Conservation (phyloP, 2,888 invertebrate species). For the Galeopsomyia nigrocyanea region DNA sequence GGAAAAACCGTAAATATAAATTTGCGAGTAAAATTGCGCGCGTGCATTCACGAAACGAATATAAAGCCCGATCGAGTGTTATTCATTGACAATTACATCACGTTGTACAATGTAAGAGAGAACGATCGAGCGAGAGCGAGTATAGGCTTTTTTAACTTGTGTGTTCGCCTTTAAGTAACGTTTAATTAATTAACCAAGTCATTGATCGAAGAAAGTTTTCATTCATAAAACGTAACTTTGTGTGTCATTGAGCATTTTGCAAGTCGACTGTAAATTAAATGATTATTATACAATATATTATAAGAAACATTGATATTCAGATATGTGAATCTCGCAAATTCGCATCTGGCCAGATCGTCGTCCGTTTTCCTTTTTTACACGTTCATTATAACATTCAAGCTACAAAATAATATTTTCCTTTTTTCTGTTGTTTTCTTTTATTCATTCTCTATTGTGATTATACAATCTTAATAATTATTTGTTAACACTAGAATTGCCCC, state of each 20-base stretch:
- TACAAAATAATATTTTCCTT: conserved; percentile 47
- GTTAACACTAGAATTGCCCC: conserved; percentile 48
- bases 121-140: conserved; percentile 42
- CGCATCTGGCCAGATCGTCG: conserved; percentile 40
- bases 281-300: conserved; percentile 13
- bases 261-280: conserved; percentile 17
- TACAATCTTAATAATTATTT: conserved; percentile 48
- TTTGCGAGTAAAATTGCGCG: conserved; percentile 37
- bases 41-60: conserved; percentile 37
- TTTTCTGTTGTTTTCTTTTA: conserved; percentile 32
- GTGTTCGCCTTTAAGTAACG: neutral
- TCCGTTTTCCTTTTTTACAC: conserved; percentile 31
- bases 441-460: conserved; percentile 45
- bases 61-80: conserved; percentile 39
- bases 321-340: conserved; percentile 39
- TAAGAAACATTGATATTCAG: conserved; percentile 18
- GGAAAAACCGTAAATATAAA: conserved; percentile 38
- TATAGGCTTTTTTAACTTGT: conserved; percentile 16
- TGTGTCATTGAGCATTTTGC: conserved; percentile 11
- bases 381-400: conserved; percentile 40
- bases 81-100: conserved; percentile 40
- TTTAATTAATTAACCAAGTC: conserved; percentile 24
- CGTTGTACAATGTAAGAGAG: conserved; percentile 41
- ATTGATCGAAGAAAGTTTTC: conserved; percentile 1
- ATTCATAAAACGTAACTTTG: conserved; percentile 10